Conservation (phyloP, 23 tunicate species). For the Trididemnum nubilum region DNA sequence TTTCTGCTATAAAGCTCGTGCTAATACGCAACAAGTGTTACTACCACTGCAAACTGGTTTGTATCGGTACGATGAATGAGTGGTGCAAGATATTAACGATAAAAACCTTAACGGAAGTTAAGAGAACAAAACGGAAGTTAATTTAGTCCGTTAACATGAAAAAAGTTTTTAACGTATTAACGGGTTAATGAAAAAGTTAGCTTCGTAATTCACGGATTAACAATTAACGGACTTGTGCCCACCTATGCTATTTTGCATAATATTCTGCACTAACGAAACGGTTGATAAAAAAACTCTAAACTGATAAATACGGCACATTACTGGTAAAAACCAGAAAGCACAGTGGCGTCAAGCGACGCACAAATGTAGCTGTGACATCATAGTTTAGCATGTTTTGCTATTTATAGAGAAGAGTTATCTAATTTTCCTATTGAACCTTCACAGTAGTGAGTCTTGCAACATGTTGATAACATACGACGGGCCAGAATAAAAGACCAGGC, state of each 20-base stretch:
- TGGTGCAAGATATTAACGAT: too few species aligned
- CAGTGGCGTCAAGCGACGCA: constrained; percentile 1
- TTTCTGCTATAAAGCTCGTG: too few species aligned
- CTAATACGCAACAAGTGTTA: too few species aligned
- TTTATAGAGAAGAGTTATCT: not conserved
- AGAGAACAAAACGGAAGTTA: too few species aligned
- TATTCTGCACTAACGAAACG: not conserved
- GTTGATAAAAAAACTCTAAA: not conserved
- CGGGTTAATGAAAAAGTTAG: too few species aligned
- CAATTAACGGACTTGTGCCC: too few species aligned
- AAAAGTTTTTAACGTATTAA: too few species aligned
- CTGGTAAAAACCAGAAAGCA: not conserved
- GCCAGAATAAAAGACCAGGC: constrained; percentile 2
- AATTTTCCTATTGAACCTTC: not conserved
- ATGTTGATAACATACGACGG: not conserved
- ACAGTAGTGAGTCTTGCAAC: not conserved
- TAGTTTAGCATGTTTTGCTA: not conserved
- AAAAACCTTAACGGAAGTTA: too few species aligned
- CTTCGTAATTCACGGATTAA: too few species aligned
- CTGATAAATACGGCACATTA: not conserved
- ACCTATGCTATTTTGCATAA: not conserved
- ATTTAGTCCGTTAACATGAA: too few species aligned
- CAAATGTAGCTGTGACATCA: not conserved
- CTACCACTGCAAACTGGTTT: too few species aligned
- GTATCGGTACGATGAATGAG: too few species aligned